Conservation (phyloP, 2,888 invertebrate genomes). For the Parthenolecanium corni region DNA sequence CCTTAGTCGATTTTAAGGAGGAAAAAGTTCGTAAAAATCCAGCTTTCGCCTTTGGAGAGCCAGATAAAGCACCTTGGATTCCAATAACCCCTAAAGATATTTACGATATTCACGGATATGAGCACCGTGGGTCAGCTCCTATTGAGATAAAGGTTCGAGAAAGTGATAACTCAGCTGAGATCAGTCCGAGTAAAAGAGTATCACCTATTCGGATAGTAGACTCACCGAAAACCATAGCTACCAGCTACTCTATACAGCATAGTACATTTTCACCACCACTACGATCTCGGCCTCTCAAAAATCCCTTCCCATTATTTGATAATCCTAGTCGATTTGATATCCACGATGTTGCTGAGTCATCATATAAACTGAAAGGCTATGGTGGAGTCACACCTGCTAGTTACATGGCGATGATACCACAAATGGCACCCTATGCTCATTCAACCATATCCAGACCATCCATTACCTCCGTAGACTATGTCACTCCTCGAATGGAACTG, state of each 20-base stretch:
- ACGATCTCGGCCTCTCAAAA: no score
- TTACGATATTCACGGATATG: constrained; percentile 21
- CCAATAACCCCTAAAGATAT: constrained; percentile 28
- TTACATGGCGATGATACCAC: no score
- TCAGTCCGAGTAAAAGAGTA: not conserved
- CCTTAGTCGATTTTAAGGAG: no score
- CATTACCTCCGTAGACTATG: no score
- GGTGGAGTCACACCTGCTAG: no score
- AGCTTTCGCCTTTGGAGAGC: constrained; percentile 5
- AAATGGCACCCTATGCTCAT: no score
- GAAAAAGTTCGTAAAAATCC: not conserved
- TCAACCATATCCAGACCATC: no score
- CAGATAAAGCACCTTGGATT: constrained; percentile 31
- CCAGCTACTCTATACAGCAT: constrained; percentile 20
- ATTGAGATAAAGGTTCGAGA: not conserved
- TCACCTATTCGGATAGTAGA: constrained; percentile 7
- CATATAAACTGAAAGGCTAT: no score
- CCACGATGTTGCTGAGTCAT: not conserved
- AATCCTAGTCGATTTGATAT: not conserved
- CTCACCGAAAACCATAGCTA: constrained; percentile 3
- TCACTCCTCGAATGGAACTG: no score
- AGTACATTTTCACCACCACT: no score
- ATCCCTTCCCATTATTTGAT: no score
- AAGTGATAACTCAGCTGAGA: not conserved
- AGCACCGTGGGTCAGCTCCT: not conserved